Base-by-base conservation (phyloP, 1,140 invertebrate species). In the Calliopsis andreniformis region DNA sequence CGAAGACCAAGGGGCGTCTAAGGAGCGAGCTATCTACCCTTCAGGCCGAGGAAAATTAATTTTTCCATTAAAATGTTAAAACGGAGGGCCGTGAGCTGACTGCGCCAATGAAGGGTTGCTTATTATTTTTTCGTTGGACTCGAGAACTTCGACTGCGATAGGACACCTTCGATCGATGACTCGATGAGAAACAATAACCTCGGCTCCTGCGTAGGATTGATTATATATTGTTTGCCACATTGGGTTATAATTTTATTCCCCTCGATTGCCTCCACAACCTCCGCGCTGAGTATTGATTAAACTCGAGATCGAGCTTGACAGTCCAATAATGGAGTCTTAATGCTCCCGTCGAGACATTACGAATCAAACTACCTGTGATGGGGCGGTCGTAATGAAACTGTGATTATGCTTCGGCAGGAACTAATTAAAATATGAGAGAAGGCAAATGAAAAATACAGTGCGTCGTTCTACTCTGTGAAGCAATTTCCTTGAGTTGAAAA, bases 311-410 rank as follows among this genome's bases (percentile, higher is more conserved):
- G 53, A 51, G 32, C 25, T 43, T 76, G 73, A 69, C 73, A 76
- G 64, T 69, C 32, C 73, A 76, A 76, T 76, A 69, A 76, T 69
- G 73, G 64, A 76, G 73, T 69, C 73, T 76, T 76, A 76, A 76
- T 69, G 73, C 45, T 42, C 55, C 30, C 32, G 64, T 30, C 64
- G 53, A 76, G 73, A 76, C 59, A 58, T 69, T 69, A 67, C 73
- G 25, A 69, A 59, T 76, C 63, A 69, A 69, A 76, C 66, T 69
- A 25, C 53, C 49, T 69, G 43, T 53, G 66, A 49, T 64, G 43
- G 18, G 12, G 1, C 10, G 39, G 63, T 25, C 23, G 53, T 59
- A 69, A 76, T 76, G 43, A 59, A 76, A 76, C 73, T 53, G 25
- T 55, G 42, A 76, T 76, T 58, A 53, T 39, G 20, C 30, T 1